Evolutionary conservation across 1,140 invertebrate species (phyloP), one percentile per base, ranked within the genome.

Genomic region (Aphelenchoides fujianensis): DNA sequence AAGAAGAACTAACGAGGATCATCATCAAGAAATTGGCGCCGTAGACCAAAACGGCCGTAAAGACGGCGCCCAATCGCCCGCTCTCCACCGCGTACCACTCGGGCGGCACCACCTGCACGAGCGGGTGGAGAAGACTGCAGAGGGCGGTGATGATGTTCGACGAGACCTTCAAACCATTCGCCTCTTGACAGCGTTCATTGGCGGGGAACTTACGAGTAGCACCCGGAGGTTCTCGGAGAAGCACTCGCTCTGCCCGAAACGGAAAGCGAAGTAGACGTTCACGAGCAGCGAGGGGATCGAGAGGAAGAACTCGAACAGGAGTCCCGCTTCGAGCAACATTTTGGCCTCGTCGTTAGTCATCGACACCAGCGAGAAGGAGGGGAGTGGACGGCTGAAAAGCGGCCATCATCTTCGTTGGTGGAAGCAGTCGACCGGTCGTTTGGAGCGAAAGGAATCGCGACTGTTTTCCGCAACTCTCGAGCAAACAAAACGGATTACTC

Each of bases 231-330:
- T 59, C 5, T 27, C 5, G 34, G 5, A 7, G 34, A 59, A 59
- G 23, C 5, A 7, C 5, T 19, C 19, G 5, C 12, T 7, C 34
- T 59, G 5, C 28, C 55, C 34, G 55, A 59, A 59, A 7, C 55
- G 55, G 7, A 59, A 5, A 23, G 55, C 55, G 34, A 59, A 59
- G 55, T 59, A 59, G 23, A 59, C 23, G 55, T 59, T 59, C 19
- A 59, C 19, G 5, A 59, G 34, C 5, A 59, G 55, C 28, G 27
- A 59, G 5, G 23, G 55, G 12, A 59, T 19, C 7, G 5, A 59
- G 7, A 59, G 19, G 34, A 32, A 16, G 12, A 59, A 59, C 34
- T 59, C 55, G 19, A 59, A 48, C 12, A 16, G 23, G 41, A 23
- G 41, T 48, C 41, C 41, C 23, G 23, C 41, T 48, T 48, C 41